Evolutionary conservation across 2,797 vertebrate genomes (phyloP).

Genomic region (Acipenser ruthenus): DNA sequence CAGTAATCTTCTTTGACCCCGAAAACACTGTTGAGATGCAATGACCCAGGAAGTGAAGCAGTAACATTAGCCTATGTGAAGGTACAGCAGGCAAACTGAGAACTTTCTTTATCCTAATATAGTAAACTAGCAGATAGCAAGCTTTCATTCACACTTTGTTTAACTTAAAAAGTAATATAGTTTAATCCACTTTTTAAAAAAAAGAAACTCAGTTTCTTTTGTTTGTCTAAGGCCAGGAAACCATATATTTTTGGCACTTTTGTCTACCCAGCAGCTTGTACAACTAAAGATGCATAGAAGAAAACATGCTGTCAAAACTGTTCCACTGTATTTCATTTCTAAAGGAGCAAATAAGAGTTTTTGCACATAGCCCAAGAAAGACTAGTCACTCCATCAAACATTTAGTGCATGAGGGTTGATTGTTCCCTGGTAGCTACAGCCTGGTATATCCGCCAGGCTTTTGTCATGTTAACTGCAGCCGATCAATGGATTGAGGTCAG

Average conservation of each 20-base stretch:
- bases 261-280: background rate
- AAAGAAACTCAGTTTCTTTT: no score
- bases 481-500: slow-evolving; percentile 85
- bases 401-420: slow-evolving; percentile 83
- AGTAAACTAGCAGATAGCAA: no score
- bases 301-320: slow-evolving; percentile 35
- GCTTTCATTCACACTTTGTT: no score
- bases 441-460: slow-evolving; percentile 70
- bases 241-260: no score
- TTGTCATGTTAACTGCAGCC: slow-evolving; percentile 90
- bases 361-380: slow-evolving; percentile 32
- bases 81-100: no score
- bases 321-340: slow-evolving; percentile 36
- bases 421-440: slow-evolving; percentile 74
- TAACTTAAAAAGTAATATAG: no score
- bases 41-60: no score
- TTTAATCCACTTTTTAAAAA: slow-evolving; percentile 11
- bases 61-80: no score
- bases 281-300: slow-evolving; percentile 25
- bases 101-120: no score
- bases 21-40: no score
- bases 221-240: no score
- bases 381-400: slow-evolving; percentile 72
- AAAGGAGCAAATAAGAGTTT: slow-evolving; percentile 32
- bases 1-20: no score